phyloP scores from a whole-genome alignment of 2,797 vertebrate genomes.

The Lacerta agilis region DNA sequence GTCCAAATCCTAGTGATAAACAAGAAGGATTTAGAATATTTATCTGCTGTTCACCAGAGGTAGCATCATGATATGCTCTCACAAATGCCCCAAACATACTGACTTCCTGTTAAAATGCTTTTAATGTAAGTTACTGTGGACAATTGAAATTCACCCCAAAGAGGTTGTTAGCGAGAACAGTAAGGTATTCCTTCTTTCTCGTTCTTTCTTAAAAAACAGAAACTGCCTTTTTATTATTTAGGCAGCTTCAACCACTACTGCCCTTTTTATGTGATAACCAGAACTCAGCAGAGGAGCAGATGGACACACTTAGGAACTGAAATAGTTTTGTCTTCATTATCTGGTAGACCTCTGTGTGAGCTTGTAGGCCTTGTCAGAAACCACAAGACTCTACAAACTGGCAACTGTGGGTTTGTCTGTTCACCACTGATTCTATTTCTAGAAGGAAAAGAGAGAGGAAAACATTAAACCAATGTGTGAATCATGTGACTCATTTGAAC shows the following conservation, averaged over 20 bases:
- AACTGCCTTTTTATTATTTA: slow-evolving; percentile 41
- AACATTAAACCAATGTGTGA: slow-evolving; percentile 67
- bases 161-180: slow-evolving; percentile 53
- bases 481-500: slow-evolving; percentile 74
- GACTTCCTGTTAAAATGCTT: slow-evolving; percentile 74
- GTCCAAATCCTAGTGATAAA: slow-evolving; percentile 28
- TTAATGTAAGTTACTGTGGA: slow-evolving; percentile 73
- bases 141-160: slow-evolving; percentile 56
- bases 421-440: slow-evolving; percentile 85
- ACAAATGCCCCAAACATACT: slow-evolving; percentile 63
- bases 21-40: slow-evolving; percentile 28
- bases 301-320: slow-evolving; percentile 87
- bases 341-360: slow-evolving; percentile 77
- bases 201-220: slow-evolving; percentile 48
- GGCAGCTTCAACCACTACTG: slow-evolving; percentile 60
- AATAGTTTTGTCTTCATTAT: slow-evolving; percentile 85
- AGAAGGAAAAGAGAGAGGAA: slow-evolving; percentile 53
- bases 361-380: slow-evolving; percentile 78
- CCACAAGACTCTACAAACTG: slow-evolving; percentile 82
- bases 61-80: slow-evolving; percentile 35
- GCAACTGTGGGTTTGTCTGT: slow-evolving; percentile 83
- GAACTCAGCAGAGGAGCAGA: slow-evolving; percentile 80
- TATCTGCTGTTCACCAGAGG: slow-evolving; percentile 14
- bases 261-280: slow-evolving; percentile 79
- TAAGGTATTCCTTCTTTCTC: slow-evolving; percentile 9